A percentile compares a stretch with the other conserved stretches of the same genome.
These are phyloP conservation scores for Notamacropus eugenii DNA, from an alignment of 2,797 vertebrate genomes.

Conservation along the genomic window DNA sequence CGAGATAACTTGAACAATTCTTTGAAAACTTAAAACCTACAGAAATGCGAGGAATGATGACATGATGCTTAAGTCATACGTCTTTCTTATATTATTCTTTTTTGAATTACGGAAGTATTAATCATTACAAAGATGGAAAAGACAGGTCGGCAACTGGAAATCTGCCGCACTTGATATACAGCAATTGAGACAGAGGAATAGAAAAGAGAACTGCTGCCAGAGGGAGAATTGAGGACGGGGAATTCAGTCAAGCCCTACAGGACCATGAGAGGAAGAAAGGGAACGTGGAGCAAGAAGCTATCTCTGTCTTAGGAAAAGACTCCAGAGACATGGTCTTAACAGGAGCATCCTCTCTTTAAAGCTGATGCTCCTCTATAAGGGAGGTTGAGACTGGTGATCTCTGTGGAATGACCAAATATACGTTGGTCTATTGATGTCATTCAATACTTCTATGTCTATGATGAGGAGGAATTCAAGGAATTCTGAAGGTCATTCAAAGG, in stretches of 20 bases:
- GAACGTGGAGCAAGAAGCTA: neutral
- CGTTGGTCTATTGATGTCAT: neutral
- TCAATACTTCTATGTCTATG: neutral
- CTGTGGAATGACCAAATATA: neutral
- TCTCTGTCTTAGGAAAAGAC: neutral
- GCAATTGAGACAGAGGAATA: neutral
- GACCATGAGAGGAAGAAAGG: neutral
- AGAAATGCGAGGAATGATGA: neutral
- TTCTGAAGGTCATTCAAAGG: neutral
- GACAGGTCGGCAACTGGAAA: neutral
- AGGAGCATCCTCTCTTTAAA: neutral
- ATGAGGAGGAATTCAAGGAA: neutral
- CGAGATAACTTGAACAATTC: neutral
- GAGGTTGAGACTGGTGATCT: neutral
- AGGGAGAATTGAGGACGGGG: neutral
- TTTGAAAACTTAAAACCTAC: neutral
- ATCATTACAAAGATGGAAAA: neutral
- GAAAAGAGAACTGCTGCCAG: neutral
- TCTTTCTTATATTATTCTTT: neutral
- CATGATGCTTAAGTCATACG: neutral
- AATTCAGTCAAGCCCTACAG: neutral
- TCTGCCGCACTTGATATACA: neutral
- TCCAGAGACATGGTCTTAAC: neutral
- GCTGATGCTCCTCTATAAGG: neutral
- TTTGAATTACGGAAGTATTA: neutral